Evolutionary conservation across 2,888 invertebrate species (phyloP), one percentile per base, ranked within the genome.

Genomic region (Drosophila paramelanica): DNA sequence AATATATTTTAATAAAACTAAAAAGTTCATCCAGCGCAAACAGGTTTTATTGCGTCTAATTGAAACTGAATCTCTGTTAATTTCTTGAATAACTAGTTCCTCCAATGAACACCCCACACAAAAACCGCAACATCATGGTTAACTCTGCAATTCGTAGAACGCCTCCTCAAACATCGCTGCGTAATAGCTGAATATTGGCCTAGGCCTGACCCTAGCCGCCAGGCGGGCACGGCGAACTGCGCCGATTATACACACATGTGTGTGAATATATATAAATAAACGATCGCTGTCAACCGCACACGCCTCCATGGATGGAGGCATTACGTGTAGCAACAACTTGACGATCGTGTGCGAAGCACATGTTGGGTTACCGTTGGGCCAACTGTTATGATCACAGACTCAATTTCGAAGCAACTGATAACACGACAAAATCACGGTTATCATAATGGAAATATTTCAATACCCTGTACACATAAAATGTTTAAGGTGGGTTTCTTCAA

Each of bases 401-500:
- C 8, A 36, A 25, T 47, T 23, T 7, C 8, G 20, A 1, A 11
- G 1, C 8, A 23, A 33, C 53, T 71, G 73, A 73, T 73, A 77
- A 65, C 14, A 8, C 38, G 41, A 27, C 33, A 36, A 36, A 36
- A 27, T 36, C 14, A 17, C 6, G 38, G 66, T 45, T 43, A 42
- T 62, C 49, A 62, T 20, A 65, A 25, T 66, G 52, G 38, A 64
- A 64, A 45, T 52, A 52, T 64, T 64, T 38, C 4, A n/a, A 17
- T 25, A 38, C 55, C 36, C 45, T 45, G 25, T 36, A 38, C 8
- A 0, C 10, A 25, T 33, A 0, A 13, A 36, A 13, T 13, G 36
- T 36, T 1, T 45, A 14, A 10, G 10, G 31, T 10, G 4, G 23
- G 23, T 4, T 1, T 23, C 3, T 23, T 23, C 3, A 23, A 23